These are phyloP conservation scores for Zosterops lateralis DNA, from an alignment of 2,113 vertebrate genomes.

Conservation along the genomic window DNA sequence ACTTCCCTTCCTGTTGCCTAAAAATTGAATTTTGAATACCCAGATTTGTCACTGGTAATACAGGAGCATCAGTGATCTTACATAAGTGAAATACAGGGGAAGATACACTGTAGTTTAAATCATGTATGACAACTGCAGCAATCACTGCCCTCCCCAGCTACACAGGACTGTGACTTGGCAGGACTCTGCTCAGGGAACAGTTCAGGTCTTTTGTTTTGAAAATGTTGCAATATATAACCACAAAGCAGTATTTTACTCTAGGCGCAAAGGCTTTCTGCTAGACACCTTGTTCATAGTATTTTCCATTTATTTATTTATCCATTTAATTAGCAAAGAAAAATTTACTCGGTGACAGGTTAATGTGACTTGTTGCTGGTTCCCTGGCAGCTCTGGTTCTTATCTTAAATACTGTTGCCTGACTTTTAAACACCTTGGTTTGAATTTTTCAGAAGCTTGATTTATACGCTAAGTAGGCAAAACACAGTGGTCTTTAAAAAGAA, in stretches of 20 bases:
- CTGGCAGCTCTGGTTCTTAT: background rate
- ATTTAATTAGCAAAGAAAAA: background rate
- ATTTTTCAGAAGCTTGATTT: background rate
- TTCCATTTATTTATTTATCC: background rate
- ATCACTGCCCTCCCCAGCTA: background rate
- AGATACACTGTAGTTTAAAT: background rate
- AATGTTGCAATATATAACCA: background rate
- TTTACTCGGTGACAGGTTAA: background rate
- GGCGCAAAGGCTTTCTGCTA: background rate
- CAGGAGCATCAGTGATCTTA: background rate
- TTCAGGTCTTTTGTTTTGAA: background rate
- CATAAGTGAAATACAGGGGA: background rate
- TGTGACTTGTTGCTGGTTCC: background rate
- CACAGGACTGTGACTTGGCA: background rate
- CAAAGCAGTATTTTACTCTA: background rate
- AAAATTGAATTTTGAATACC: background rate
- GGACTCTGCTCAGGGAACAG: background rate
- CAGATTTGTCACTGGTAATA: background rate
- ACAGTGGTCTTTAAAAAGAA: background rate
- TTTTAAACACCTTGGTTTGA: background rate
- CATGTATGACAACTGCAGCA: fast-evolving
- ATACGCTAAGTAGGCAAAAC: background rate
- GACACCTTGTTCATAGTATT: background rate
- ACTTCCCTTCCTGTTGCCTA: fast-evolving
- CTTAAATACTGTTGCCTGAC: background rate